Conservation (phyloP, 2,113 vertebrate species). For the Pogona vitticeps region DNA sequence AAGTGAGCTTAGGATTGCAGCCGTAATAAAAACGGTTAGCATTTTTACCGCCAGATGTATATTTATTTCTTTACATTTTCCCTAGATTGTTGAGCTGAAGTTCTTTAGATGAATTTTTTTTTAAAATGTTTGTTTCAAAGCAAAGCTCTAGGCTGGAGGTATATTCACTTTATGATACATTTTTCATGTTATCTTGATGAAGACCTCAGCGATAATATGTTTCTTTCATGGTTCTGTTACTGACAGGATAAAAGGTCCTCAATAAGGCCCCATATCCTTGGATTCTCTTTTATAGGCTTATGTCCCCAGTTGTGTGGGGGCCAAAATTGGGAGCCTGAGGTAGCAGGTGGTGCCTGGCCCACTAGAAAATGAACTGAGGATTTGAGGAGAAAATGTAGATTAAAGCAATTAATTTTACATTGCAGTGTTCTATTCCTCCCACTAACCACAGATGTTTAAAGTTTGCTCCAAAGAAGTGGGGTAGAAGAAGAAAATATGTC, state of each 20-base stretch:
- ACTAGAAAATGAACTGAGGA: slow-evolving; percentile 56
- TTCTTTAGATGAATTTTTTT: slow-evolving; percentile 62
- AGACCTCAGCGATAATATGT: slow-evolving; percentile 6
- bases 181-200: slow-evolving; percentile 53
- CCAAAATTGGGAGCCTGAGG: slow-evolving; percentile 51
- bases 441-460: slow-evolving; percentile 64
- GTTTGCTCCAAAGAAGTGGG: slow-evolving; percentile 22
- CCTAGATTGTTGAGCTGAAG: slow-evolving; percentile 33
- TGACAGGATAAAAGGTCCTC: slow-evolving; percentile 35
- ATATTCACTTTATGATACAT: slow-evolving; percentile 41
- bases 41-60: slow-evolving; percentile 51
- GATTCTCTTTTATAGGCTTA: slow-evolving; percentile 51
- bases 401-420: slow-evolving; percentile 68
- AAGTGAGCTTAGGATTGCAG: not conserved
- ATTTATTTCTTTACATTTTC: slow-evolving; percentile 56
- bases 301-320: slow-evolving; percentile 17
- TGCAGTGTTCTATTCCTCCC: slow-evolving; percentile 54
- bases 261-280: slow-evolving; percentile 16
- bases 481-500: slow-evolving; percentile 36
- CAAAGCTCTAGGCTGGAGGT: slow-evolving; percentile 49
- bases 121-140: slow-evolving; percentile 69
- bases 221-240: slow-evolving; percentile 43
- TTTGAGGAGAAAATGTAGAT: slow-evolving; percentile 35
- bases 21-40: slow-evolving; percentile 32
- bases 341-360: slow-evolving; percentile 66